A percentile compares a stretch with the other conserved stretches of the same genome.
Evolutionary conservation across 2,113 vertebrate species (phyloP).

Genomic region (Coturnix japonica): DNA sequence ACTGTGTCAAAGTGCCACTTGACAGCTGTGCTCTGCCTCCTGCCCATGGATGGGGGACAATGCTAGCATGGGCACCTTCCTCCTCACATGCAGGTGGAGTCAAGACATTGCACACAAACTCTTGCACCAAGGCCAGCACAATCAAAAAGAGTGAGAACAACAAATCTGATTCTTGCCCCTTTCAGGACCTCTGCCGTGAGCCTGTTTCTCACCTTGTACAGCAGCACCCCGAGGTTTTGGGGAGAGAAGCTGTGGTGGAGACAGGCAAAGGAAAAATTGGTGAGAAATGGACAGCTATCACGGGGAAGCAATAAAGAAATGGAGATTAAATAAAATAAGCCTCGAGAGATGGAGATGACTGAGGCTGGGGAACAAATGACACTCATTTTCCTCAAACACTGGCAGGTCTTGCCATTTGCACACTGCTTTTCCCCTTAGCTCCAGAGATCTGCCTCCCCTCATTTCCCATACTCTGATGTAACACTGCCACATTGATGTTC

Average conservation of each 20-base stretch:
- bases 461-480: not conserved
- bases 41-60: rapidly evolving
- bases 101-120: not conserved
- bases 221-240: not conserved
- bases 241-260: not conserved
- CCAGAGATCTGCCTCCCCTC: not conserved
- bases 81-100: rapidly evolving
- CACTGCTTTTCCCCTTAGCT: not conserved
- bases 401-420: not conserved
- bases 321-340: not conserved
- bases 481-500: not conserved
- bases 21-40: not conserved
- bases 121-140: rapidly evolving
- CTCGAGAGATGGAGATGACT: not conserved
- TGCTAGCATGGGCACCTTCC: not conserved
- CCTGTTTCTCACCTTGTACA: not conserved
- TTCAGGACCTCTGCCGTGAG: not conserved
- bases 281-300: not conserved
- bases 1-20: rapidly evolving
- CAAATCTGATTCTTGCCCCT: not conserved
- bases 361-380: not conserved
- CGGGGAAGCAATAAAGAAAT: not conserved
- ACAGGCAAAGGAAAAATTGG: not conserved
- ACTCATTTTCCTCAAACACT: not conserved
- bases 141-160: not conserved